Evolutionary conservation across 2,113 vertebrate genomes (phyloP).

Genomic region (Neodontobutis hainanensis): DNA sequence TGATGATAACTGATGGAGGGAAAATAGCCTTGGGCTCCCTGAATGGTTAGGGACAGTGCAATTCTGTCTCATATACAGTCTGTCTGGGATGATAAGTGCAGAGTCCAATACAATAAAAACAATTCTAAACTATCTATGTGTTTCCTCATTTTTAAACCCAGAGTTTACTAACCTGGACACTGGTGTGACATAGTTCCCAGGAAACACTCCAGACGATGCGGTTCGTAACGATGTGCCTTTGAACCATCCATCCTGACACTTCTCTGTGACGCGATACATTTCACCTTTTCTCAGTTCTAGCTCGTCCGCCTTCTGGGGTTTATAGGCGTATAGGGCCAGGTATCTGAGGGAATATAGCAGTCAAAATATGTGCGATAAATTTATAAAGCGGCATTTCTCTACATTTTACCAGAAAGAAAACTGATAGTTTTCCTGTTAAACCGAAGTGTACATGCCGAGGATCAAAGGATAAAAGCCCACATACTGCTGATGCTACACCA

Average conservation of each 20-base stretch:
- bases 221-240: conserved; percentile 93
- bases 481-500: neutral
- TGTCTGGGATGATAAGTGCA: neutral
- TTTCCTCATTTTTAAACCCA: neutral
- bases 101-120: neutral
- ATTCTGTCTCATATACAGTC: conserved; percentile 4
- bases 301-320: conserved; percentile 96
- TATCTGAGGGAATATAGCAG: conserved; percentile 77
- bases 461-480: neutral
- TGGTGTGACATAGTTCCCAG: conserved; percentile 96
- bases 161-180: conserved; percentile 88
- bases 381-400: conserved; percentile 1
- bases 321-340: conserved; percentile 96
- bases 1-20: conserved; percentile 13
- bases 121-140: neutral
- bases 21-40: conserved; percentile 11
- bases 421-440: conserved; percentile 12
- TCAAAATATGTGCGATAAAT: conserved; percentile 5
- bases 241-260: conserved; percentile 99
- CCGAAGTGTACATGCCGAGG: neutral
- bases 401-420: neutral
- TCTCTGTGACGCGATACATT: conserved; percentile 97
- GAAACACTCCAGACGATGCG: conserved; percentile 92
- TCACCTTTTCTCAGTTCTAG: conserved; percentile 96
- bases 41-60: conserved; percentile 1